Conservation (phyloP, 2,113 vertebrate genomes). For the Limnothrissa miodon region DNA sequence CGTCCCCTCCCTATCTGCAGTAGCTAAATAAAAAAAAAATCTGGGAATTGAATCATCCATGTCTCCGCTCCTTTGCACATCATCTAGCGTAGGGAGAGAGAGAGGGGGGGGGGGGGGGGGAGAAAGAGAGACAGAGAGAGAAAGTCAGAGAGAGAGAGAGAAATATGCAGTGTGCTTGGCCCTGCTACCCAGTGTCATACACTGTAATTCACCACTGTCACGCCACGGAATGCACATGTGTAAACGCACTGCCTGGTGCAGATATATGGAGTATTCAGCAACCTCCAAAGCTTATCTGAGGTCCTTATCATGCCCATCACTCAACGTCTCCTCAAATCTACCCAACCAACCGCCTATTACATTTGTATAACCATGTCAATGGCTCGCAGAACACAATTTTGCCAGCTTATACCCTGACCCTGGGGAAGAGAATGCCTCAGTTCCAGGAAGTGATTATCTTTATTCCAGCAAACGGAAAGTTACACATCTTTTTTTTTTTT, state of each 20-base stretch:
- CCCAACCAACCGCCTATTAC: neutral
- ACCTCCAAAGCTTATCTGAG: neutral
- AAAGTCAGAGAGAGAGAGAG: neutral
- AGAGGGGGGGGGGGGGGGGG: neutral
- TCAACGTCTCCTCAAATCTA: neutral
- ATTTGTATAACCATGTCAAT: neutral
- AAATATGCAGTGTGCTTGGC: constrained; percentile 24
- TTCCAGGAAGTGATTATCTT: neutral
- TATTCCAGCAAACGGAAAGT: neutral
- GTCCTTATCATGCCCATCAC: neutral
- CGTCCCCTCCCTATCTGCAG: constrained; percentile 62
- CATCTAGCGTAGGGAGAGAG: neutral
- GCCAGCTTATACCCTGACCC: neutral
- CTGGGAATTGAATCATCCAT: constrained; percentile 58
- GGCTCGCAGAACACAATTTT: neutral
- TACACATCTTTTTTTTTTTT: neutral
- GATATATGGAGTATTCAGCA: neutral
- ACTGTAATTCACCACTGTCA: constrained; percentile 60
- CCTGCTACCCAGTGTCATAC: constrained; percentile 26
- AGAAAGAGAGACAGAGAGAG: neutral
- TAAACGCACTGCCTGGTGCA: neutral
- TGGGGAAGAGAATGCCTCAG: neutral
- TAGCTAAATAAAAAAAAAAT: constrained; percentile 45
- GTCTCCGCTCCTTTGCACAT: constrained; percentile 41
- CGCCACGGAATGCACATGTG: neutral